phyloP scores from a whole-genome alignment of 1,140 invertebrate genomes.

The Plectrocnemia conspersa region DNA sequence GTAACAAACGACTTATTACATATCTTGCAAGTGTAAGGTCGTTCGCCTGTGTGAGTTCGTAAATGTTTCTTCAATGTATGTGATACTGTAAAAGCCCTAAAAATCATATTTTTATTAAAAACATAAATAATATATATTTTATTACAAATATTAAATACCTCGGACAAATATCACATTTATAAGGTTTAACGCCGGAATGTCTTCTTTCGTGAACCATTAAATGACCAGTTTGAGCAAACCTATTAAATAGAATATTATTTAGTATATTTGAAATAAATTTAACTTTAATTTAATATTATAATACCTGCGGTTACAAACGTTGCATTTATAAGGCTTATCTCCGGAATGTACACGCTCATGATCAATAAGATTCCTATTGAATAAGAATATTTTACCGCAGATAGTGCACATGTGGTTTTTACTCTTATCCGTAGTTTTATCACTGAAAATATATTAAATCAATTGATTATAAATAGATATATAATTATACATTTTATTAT shows the following conservation, averaged over 20 bases:
- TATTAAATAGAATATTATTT: slow-evolving; percentile 5
- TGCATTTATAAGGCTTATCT: slow-evolving; percentile 28
- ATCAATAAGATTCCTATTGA: slow-evolving; percentile 25
- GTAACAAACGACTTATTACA: slow-evolving; percentile 29
- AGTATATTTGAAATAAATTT: background rate
- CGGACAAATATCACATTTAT: slow-evolving; percentile 31
- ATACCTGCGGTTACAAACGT: slow-evolving; percentile 31
- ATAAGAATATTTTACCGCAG: slow-evolving; percentile 29
- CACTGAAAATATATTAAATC: slow-evolving; percentile 11
- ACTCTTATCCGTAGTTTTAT: slow-evolving; percentile 17
- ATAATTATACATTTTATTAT: background rate
- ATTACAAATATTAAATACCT: slow-evolving; percentile 18
- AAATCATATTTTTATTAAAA: slow-evolving; percentile 2
- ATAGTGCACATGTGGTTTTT: slow-evolving; percentile 30
- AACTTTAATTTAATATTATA: slow-evolving; percentile 10
- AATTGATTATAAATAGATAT: slow-evolving; percentile 5
- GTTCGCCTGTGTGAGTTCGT: slow-evolving; percentile 28
- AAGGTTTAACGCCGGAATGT: slow-evolving; percentile 30
- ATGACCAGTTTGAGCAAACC: slow-evolving; percentile 30
- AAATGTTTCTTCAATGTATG: slow-evolving; percentile 31
- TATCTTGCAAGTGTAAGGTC: slow-evolving; percentile 26
- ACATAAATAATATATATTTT: background rate
- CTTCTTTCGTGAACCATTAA: slow-evolving; percentile 28
- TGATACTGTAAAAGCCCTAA: slow-evolving; percentile 29
- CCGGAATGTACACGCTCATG: slow-evolving; percentile 32